Base-by-base conservation (phyloP, 2,797 vertebrate genomes). In the Periophthalmus magnuspinnatus region DNA sequence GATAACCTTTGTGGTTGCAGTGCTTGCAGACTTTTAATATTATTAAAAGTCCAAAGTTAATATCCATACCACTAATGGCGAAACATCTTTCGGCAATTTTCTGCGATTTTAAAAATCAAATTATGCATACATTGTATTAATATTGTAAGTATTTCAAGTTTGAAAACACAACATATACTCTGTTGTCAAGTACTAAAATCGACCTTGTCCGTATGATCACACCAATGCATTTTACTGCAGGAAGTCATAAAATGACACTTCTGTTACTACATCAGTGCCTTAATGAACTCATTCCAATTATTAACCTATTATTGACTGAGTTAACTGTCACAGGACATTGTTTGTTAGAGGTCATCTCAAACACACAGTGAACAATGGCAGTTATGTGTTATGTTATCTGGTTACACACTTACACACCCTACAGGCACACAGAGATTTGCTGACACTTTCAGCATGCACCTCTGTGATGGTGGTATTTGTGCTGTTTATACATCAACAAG, bases 401-500 rank as follows among this genome's bases (percentile, higher is more conserved):
- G 22, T 32, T 64, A 41, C 11, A 67, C 34, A 13, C 67, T 67
- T 65, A 61, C 50, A 70, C 41, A 58, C 59, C 71, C 38, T 64
- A 70, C 70, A 56, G 36, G 65, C 69, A 71, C 59, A 50, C 65
- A 67, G 62, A 59, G 66, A 70, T 62, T 38, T 56, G 64, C 68
- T 38, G 67, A 67, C 57, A 65, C 57, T 67, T 50, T 55, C 17
- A 60, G 55, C 57, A 73, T 17, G 5, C 6, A 1, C 60, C 50
- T 65, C 45, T 84, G 81, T 77, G 79, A 70, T 86, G 81, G 22
- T 78, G 77, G 80, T 65, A 76, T 81, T 84, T 36, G 68, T 19
- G 5, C 47, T 88, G 83, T 90, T 89, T 89, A 65, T 82, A 81
- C 78, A 67, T 82, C 83, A 91, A 86, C 83, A 89, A 19, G 63